These are phyloP conservation scores for Anthopleura sola DNA, from an alignment of 64 coral and sea anemone genomes.

Conservation along the genomic window DNA sequence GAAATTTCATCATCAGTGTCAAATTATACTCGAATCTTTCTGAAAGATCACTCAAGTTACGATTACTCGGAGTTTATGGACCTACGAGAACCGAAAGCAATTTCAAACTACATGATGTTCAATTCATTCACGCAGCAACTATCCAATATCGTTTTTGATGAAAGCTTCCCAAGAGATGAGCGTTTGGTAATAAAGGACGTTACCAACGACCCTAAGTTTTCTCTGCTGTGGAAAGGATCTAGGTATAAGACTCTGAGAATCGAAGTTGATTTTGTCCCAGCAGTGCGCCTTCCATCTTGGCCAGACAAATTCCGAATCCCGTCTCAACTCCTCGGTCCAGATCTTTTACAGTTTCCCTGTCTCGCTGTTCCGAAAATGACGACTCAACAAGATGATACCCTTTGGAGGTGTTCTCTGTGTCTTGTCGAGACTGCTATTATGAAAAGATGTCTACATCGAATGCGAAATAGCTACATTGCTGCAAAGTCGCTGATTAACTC, in stretches of 20 bases:
- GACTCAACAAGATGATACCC: conserved; percentile 19
- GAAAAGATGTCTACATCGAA: conserved; percentile 36
- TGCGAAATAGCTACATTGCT: conserved; percentile 60
- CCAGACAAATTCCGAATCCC: conserved; percentile 44
- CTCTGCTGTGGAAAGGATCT: conserved; percentile 33
- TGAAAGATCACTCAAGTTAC: conserved; percentile 30
- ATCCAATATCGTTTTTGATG: conserved; percentile 12
- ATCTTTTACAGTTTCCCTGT: conserved; percentile 30
- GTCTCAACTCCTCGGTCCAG: conserved; percentile 18
- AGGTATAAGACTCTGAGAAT: conserved; percentile 31
- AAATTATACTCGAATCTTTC: conserved; percentile 41
- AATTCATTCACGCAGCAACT: conserved; percentile 19
- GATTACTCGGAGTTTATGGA: conserved; percentile 11
- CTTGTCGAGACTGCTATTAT: conserved; percentile 50
- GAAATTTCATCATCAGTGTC: conserved; percentile 15
- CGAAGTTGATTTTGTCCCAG: conserved; percentile 48
- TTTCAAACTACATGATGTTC: conserved; percentile 19
- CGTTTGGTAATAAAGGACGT: conserved; percentile 37
- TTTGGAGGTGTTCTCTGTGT: conserved; percentile 45
- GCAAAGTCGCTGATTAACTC: conserved; percentile 51
- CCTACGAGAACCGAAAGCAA: neutral
- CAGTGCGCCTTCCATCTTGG: conserved; percentile 34
- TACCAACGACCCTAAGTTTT: conserved; percentile 33
- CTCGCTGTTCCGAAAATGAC: conserved; percentile 48
- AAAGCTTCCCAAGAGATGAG: conserved; percentile 35